Evolutionary conservation across 2,797 vertebrate genomes (phyloP).

Genomic region (Babyrousa celebensis): DNA sequence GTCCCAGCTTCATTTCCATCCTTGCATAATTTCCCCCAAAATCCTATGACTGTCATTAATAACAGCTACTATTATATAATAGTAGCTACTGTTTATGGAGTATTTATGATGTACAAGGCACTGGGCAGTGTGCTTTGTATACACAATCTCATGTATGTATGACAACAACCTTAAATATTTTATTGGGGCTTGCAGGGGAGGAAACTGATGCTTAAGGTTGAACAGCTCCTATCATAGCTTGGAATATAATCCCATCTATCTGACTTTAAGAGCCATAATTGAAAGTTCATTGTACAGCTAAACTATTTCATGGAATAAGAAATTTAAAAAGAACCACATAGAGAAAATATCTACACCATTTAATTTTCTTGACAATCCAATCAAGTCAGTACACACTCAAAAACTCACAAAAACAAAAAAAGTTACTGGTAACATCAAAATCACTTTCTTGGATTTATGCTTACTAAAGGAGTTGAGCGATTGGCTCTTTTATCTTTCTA

Average conservation of each 20-base stretch:
- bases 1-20: background rate
- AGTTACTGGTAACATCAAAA: background rate
- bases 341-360: background rate
- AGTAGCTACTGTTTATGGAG: background rate
- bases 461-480: background rate
- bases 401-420: background rate
- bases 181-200: background rate
- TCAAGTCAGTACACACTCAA: background rate
- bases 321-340: background rate
- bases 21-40: background rate
- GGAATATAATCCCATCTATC: slow-evolving; percentile 11
- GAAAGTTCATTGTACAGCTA: background rate
- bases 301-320: background rate
- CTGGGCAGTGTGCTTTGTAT: background rate
- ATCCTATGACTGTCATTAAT: background rate
- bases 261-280: background rate
- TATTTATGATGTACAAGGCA: background rate
- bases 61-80: background rate
- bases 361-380: slow-evolving; percentile 32
- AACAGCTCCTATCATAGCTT: background rate
- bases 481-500: background rate
- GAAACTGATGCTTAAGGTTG: background rate
- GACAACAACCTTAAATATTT: background rate
- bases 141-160: background rate
- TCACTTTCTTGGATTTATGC: background rate